phyloP scores from a whole-genome alignment of 1,140 invertebrate species.

The Sycophila sp. region DNA sequence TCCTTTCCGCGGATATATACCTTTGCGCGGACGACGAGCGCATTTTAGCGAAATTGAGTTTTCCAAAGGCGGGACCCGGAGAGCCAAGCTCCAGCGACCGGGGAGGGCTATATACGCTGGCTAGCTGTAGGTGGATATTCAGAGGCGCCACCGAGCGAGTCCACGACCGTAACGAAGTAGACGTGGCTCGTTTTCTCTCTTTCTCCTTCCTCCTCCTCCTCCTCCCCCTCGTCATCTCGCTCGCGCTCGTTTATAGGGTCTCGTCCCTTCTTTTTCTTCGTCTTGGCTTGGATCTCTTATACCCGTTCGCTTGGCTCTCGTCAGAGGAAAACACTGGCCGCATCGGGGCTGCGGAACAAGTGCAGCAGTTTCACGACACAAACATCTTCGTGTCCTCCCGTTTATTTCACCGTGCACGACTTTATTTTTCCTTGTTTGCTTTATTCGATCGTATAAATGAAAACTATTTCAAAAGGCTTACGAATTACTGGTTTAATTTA shows the following conservation, averaged over 20 bases:
- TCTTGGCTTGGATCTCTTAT: background rate
- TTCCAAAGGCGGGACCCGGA: conserved; percentile 25
- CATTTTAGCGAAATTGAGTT: conserved; percentile 60
- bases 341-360: conserved; percentile 12
- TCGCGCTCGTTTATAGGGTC: background rate
- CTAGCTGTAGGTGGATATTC: conserved; percentile 27
- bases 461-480: conserved; percentile 21
- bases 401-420: conserved; percentile 21
- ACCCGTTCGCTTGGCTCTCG: background rate
- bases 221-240: background rate
- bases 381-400: conserved; percentile 14
- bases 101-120: background rate
- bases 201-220: background rate
- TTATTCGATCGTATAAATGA: conserved; percentile 32
- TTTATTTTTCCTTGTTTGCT: conserved; percentile 33
- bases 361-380: conserved; percentile 26
- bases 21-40: conserved; percentile 21
- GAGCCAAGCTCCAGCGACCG: too few relatives aligned
- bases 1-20: conserved; percentile 26
- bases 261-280: background rate
- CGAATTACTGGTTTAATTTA: conserved; percentile 24
- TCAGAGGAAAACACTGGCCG: conserved; percentile 17
- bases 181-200: background rate
- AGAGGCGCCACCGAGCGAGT: conserved; percentile 29
- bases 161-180: conserved; percentile 38